These are phyloP conservation scores for Latrodectus geometricus DNA, from an alignment of 1,140 invertebrate genomes.

Conservation along the genomic window DNA sequence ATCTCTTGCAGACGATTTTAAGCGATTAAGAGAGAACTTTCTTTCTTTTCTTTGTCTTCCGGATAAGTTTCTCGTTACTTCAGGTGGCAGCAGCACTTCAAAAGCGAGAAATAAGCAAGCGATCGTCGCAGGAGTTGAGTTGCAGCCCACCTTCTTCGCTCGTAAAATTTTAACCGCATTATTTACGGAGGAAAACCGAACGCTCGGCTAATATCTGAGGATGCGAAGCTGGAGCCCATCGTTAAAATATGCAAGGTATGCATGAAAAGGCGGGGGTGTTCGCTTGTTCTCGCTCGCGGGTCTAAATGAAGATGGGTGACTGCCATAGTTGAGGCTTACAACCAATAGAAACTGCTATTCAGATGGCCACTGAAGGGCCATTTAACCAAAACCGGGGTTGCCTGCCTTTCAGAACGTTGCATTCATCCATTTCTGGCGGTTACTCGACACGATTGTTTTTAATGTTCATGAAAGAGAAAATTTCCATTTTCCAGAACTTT, in stretches of 20 bases:
- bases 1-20: no score
- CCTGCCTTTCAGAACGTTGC: neutral
- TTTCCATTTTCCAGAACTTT: neutral
- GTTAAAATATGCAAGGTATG: constrained; percentile 57
- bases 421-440: constrained; percentile 21
- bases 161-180: constrained; percentile 55
- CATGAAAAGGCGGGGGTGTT: constrained; percentile 3
- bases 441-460: constrained; percentile 8
- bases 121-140: neutral
- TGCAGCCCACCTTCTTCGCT: constrained; percentile 11
- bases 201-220: constrained; percentile 17
- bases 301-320: constrained; percentile 42
- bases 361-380: constrained; percentile 30
- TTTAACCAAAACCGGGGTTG: constrained; percentile 32
- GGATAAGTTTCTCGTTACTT: neutral
- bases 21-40: neutral
- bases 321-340: constrained; percentile 41
- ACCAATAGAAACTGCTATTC: constrained; percentile 41
- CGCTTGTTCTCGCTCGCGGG: constrained; percentile 1
- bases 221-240: neutral
- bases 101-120: neutral
- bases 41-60: neutral
- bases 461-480: neutral
- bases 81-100: constrained; percentile 2
- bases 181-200: constrained; percentile 35